These are phyloP conservation scores for Parauchenoglanis punctatus DNA, from an alignment of 2,797 vertebrate species.

Conservation along the genomic window DNA sequence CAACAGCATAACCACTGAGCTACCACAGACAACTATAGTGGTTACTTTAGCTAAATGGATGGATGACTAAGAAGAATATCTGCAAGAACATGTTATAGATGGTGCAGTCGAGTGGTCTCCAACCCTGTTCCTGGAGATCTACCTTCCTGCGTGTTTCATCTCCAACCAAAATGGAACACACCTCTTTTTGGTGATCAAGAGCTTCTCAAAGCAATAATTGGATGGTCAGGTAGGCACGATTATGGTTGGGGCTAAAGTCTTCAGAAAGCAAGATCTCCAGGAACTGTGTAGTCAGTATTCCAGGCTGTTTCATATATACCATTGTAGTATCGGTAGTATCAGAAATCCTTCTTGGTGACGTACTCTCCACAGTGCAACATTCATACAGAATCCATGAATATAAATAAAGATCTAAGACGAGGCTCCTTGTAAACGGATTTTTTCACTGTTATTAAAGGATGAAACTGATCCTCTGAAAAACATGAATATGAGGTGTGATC, in stretches of 20 bases:
- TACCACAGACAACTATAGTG: neutral
- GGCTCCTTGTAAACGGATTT: conserved; percentile 7
- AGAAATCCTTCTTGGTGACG: neutral
- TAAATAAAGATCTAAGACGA: conserved; percentile 1
- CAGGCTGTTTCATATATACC: neutral
- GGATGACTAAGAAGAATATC: neutral
- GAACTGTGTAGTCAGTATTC: neutral
- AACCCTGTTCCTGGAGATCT: too few relatives aligned
- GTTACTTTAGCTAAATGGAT: neutral
- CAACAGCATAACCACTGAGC: neutral
- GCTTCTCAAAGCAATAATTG: too few relatives aligned
- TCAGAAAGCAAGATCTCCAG: too few relatives aligned
- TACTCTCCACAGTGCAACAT: neutral
- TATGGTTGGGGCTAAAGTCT: too few relatives aligned
- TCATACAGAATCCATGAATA: neutral
- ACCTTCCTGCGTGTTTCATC: too few relatives aligned
- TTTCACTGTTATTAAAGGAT: neutral
- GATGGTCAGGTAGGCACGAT: too few relatives aligned
- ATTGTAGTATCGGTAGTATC: neutral
- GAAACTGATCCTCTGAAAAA: neutral
- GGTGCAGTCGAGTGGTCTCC: too few relatives aligned
- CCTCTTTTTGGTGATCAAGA: too few relatives aligned
- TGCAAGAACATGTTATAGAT: neutral
- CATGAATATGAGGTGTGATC: neutral
- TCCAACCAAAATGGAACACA: too few relatives aligned